Evolutionary conservation across 1,140 invertebrate genomes (phyloP).

Genomic region (Scaptomyza pallida): DNA sequence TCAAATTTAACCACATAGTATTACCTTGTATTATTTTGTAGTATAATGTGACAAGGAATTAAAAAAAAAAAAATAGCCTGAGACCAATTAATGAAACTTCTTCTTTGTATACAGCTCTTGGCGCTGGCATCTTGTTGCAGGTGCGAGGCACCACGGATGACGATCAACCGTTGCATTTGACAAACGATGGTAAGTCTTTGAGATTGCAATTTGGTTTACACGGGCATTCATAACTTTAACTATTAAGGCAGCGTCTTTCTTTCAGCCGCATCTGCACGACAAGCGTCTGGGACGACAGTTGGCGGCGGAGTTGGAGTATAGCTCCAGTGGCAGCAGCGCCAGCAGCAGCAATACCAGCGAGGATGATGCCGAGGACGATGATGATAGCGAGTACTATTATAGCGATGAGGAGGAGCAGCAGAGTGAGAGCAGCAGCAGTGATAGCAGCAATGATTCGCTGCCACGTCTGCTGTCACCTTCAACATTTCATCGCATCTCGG

Average conservation of each 20-base stretch:
- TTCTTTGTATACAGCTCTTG: conserved; percentile 38
- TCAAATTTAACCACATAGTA: too few species aligned
- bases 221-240: conserved; percentile 82
- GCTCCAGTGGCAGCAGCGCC: conserved; percentile 36
- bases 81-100: not conserved
- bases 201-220: conserved; percentile 33
- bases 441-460: conserved; percentile 67
- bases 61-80: not conserved
- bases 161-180: conserved; percentile 69
- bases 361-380: conserved; percentile 52
- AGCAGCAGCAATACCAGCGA: conserved; percentile 55
- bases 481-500: conserved; percentile 87
- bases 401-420: conserved; percentile 66
- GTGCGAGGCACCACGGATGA: conserved; percentile 28
- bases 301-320: conserved; percentile 42
- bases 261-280: conserved; percentile 78
- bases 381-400: conserved; percentile 71
- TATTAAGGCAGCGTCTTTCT: conserved; percentile 84
- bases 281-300: conserved; percentile 65
- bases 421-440: conserved; percentile 28
- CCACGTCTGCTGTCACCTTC: conserved; percentile 85
- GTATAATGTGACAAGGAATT: too few species aligned
- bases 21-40: too few species aligned
- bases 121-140: conserved; percentile 3
- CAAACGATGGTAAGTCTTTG: conserved; percentile 75